Conservation (phyloP, 2,113 vertebrate genomes). For the Numida meleagris region DNA sequence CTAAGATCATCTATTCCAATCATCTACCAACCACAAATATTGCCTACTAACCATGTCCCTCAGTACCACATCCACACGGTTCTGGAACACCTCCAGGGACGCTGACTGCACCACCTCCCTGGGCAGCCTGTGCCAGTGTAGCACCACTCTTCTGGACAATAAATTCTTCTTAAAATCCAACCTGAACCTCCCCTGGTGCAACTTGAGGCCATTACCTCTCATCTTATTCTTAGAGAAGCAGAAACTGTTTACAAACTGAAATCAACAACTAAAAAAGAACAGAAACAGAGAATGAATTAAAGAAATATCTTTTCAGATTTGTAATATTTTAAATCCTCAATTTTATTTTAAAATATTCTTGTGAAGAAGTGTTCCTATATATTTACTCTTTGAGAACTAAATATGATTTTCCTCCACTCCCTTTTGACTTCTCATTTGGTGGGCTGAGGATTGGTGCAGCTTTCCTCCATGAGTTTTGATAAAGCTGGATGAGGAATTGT, state of each 20-base stretch:
- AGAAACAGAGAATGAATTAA: background rate
- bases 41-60: too few relatives aligned
- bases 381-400: background rate
- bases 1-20: too few relatives aligned
- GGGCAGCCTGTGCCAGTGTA: too few relatives aligned
- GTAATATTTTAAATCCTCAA: background rate
- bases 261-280: background rate
- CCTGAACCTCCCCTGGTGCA: too few relatives aligned
- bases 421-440: background rate
- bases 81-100: too few relatives aligned
- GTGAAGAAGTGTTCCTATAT: background rate
- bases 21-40: too few relatives aligned
- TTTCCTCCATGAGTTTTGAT: background rate
- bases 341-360: background rate
- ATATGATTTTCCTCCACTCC: background rate
- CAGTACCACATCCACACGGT: too few relatives aligned
- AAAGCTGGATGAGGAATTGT: background rate
- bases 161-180: too few relatives aligned
- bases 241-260: background rate
- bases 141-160: too few relatives aligned
- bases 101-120: too few relatives aligned
- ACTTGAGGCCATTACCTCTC: too few relatives aligned
- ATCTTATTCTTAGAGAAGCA: background rate
- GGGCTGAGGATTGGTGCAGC: background rate
- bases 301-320: background rate